Evolutionary conservation across 2,113 vertebrate genomes (phyloP).

Genomic region (Cheirogaleus medius): DNA sequence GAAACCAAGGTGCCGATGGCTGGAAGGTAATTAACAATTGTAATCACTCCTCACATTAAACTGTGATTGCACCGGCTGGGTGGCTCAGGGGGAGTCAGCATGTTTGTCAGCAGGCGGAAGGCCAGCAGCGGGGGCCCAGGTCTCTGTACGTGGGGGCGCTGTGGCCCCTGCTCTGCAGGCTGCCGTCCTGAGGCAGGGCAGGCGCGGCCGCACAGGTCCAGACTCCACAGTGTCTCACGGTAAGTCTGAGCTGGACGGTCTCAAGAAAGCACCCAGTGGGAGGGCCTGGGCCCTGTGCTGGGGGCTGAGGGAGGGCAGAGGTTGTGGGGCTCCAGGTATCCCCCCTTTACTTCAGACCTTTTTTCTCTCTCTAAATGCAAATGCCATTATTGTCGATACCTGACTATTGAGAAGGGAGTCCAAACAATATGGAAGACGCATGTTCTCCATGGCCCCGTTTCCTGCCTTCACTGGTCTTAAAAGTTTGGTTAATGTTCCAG

Average conservation of each 20-base stretch:
- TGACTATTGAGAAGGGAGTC: slow-evolving; percentile 1
- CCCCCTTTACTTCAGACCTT: neutral
- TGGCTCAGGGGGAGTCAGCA: neutral
- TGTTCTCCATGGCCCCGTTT: neutral
- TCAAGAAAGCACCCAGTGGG: neutral
- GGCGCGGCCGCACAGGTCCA: neutral
- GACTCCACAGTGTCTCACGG: neutral
- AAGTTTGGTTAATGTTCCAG: neutral
- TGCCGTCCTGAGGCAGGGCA: neutral
- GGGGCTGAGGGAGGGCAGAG: neutral
- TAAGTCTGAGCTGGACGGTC: neutral
- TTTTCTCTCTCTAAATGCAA: neutral
- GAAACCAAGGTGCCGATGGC: neutral
- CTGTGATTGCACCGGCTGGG: slow-evolving; percentile 34
- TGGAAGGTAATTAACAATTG: slow-evolving; percentile 78
- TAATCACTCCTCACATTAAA: slow-evolving; percentile 80
- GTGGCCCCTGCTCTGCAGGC: neutral
- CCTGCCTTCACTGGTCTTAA: neutral
- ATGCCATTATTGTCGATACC: neutral
- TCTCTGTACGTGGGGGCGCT: neutral
- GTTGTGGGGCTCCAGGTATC: neutral
- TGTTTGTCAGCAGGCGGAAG: neutral
- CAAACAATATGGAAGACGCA: neutral
- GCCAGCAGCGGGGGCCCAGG: neutral
- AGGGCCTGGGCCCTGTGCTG: neutral